phyloP scores from a whole-genome alignment of 2,113 vertebrate genomes.

The Oreochromis niloticus region DNA sequence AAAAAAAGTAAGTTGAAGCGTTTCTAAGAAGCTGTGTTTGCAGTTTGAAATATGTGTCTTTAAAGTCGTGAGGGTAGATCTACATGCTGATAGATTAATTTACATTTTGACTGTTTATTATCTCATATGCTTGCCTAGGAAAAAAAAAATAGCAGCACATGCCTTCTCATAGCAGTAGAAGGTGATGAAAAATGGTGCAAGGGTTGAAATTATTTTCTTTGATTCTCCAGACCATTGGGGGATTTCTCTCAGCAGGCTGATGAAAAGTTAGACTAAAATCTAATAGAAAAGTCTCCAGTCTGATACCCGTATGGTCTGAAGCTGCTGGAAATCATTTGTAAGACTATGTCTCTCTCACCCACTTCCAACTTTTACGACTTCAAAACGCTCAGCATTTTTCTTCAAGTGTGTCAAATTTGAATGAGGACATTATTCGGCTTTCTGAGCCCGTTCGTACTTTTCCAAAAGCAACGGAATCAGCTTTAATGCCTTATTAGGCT shows the following conservation, averaged over 20 bases:
- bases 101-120: constrained; percentile 41
- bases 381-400: constrained; percentile 66
- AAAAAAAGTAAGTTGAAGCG: neutral
- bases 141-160: neutral
- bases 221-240: constrained; percentile 32
- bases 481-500: constrained; percentile 66
- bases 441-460: constrained; percentile 45
- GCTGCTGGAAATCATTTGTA: constrained; percentile 60
- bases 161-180: neutral
- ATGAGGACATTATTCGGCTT: constrained; percentile 62
- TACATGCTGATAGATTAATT: constrained; percentile 12
- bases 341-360: constrained; percentile 19
- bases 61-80: neutral
- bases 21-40: neutral
- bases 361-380: constrained; percentile 53
- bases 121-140: neutral
- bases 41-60: neutral
- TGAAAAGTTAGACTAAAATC: constrained; percentile 36
- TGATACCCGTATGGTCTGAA: constrained; percentile 51
- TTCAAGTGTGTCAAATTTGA: constrained; percentile 65
- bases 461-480: constrained; percentile 25
- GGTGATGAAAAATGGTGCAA: constrained; percentile 67
- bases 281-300: constrained; percentile 41
- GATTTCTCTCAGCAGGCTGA: constrained; percentile 31
- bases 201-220: constrained; percentile 55